These are phyloP conservation scores for Parauchenoglanis punctatus DNA, from an alignment of 2,797 vertebrate genomes.

Conservation along the genomic window DNA sequence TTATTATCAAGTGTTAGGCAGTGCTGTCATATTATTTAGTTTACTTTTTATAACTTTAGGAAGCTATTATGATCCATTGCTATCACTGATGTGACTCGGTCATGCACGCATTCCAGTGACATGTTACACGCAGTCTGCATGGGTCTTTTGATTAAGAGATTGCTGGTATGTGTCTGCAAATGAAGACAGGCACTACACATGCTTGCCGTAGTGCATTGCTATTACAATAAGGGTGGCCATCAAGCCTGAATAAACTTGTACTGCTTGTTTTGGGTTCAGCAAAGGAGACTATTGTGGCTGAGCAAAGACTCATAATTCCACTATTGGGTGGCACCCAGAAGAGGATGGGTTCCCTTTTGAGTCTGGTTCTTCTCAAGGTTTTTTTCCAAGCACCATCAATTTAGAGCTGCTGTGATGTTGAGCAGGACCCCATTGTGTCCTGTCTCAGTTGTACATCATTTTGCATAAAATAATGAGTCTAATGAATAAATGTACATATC, in stretches of 20 bases:
- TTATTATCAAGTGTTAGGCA: background rate
- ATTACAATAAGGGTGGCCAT: conserved; percentile 40
- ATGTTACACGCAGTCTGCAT: conserved; percentile 16
- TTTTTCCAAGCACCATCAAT: background rate
- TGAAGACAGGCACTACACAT: conserved; percentile 23
- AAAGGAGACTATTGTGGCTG: conserved; percentile 3
- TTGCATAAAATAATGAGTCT: background rate
- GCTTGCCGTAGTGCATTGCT: conserved; percentile 35
- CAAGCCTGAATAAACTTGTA: conserved; percentile 45
- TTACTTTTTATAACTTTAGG: conserved; percentile 33
- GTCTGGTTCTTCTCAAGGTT: background rate
- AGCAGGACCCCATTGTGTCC: background rate
- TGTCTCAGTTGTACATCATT: background rate
- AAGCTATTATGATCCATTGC: conserved; percentile 34
- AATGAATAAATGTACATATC: background rate
- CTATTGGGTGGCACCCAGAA: background rate
- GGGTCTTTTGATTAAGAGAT: conserved; percentile 50
- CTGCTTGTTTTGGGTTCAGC: conserved; percentile 25
- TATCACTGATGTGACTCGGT: conserved; percentile 28
- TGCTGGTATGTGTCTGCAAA: conserved; percentile 46
- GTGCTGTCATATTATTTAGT: background rate
- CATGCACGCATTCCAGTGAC: conserved; percentile 34
- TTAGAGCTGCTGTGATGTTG: background rate
- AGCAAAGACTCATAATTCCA: background rate
- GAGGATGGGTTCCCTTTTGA: background rate